These are phyloP conservation scores for Ptycholaimellus sp. DNA, from an alignment of 2,888 invertebrate species.

Conservation along the genomic window DNA sequence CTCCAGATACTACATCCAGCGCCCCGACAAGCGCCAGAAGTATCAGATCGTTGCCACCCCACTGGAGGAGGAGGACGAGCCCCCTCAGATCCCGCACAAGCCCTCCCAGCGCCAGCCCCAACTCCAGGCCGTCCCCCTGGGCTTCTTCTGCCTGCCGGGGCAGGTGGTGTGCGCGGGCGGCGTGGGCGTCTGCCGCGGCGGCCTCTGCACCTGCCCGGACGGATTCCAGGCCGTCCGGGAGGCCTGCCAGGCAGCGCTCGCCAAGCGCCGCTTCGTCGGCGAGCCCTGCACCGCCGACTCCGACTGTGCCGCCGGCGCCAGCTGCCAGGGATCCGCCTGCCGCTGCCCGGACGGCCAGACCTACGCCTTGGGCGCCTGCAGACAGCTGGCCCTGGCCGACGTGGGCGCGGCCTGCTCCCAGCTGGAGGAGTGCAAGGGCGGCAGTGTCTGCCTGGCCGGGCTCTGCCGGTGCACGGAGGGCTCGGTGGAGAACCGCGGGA, in stretches of 20 bases:
- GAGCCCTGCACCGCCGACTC: not conserved
- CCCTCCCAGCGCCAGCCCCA: not conserved
- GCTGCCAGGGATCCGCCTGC: not conserved
- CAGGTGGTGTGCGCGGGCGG: slow-evolving; percentile 11
- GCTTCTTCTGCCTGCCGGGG: slow-evolving; percentile 10
- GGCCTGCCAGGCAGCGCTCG: not conserved
- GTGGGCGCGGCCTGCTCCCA: too few species aligned
- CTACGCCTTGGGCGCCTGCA: not conserved
- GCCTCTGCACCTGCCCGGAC: slow-evolving; percentile 11
- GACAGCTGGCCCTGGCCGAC: too few species aligned
- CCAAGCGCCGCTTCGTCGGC: not conserved
- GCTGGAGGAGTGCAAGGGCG: not conserved
- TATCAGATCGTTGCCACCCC: too few species aligned
- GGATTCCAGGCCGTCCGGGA: not conserved
- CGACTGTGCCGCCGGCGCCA: not conserved
- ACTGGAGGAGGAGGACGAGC: too few species aligned
- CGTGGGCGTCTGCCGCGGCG: slow-evolving; percentile 12
- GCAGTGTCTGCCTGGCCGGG: not conserved
- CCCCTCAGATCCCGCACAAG: too few species aligned
- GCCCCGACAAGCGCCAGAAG: too few species aligned
- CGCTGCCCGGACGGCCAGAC: not conserved
- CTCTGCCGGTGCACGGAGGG: not conserved
- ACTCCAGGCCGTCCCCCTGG: not conserved
- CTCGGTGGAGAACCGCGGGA: not conserved
- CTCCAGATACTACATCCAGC: too few species aligned